These are phyloP conservation scores for Prolemur simus DNA, from an alignment of 2,113 vertebrate species.

Conservation along the genomic window DNA sequence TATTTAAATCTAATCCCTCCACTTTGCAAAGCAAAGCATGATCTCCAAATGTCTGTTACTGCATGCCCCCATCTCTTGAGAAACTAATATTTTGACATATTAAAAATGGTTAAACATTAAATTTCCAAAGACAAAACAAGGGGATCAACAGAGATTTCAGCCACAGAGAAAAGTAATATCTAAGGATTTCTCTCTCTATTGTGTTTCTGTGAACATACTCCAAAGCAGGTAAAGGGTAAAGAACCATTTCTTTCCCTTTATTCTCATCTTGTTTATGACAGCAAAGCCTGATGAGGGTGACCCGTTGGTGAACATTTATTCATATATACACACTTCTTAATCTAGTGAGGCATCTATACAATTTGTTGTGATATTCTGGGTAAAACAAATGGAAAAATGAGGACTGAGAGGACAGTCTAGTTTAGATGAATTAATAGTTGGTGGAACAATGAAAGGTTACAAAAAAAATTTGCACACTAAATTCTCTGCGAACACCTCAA, in stretches of 20 bases:
- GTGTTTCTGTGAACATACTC: background rate
- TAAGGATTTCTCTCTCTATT: background rate
- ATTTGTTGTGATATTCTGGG: background rate
- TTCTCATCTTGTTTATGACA: background rate
- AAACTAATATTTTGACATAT: conserved; percentile 33
- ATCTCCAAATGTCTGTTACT: background rate
- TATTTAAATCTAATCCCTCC: background rate
- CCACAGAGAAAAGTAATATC: background rate
- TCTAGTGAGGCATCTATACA: background rate
- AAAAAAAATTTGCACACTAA: background rate
- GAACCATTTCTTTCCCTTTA: background rate
- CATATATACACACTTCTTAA: background rate
- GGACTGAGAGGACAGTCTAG: background rate
- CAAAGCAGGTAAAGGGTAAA: background rate
- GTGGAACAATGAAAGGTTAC: background rate
- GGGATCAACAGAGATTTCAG: background rate
- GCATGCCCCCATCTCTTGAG: background rate
- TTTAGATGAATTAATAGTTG: background rate
- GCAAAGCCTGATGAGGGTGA: background rate
- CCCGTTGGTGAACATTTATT: background rate
- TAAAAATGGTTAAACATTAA: background rate
- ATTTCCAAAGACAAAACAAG: background rate
- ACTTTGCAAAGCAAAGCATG: background rate
- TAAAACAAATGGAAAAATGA: background rate
- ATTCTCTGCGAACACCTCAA: background rate